Evolutionary conservation across 2,888 invertebrate genomes (phyloP), one percentile per base, ranked within the genome.

Genomic region (Chloroclystis v-ata): DNA sequence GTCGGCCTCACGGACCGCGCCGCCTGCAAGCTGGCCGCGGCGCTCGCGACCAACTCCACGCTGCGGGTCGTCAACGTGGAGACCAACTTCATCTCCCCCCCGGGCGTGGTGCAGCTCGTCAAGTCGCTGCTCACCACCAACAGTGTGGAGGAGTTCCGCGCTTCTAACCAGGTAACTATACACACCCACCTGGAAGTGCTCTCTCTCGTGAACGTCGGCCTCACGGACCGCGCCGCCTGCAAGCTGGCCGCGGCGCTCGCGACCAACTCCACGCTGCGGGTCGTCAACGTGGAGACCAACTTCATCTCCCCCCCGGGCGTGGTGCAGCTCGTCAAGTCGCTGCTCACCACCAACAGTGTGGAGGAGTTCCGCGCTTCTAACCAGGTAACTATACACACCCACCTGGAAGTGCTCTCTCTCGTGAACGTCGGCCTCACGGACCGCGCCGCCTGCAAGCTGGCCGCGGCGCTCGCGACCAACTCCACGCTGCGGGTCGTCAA

Each of bases 311-410:
- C 98, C 50, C 90, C 92, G 60, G 92, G 94, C 53, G 91, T 99
- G 71, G 94, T 97, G 59, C 92, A 91, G 78, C 90, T 99, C 59
- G 91, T 98, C 52, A 93, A 93, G 78, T 91, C 97, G 43, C 90
- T 99, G 72, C 92, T 98, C 55, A 92, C 93, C 68, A 95, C 95
- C 65, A 94, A 95, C 78, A 91, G 92, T 53, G 92, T 98, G 38
- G 95, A 97, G 84, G 98, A 99, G 89, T 96, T 99, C 86, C 92
- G 98, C 78, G 97, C 97, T 61, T 94, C 97, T 57, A 99, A 99
- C 89, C 49, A 49, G 45, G 49, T 49, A 33, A 4, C 8, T 1
- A 9, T 6, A 3, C 26, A 26, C 26, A 3, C 8, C 9, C 8
- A 8, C 26, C 90, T 99, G 69, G 96, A 97, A 84, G 94, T 94